Conservation (phyloP, 1,140 invertebrate species). For the Chironomus tepperi region DNA sequence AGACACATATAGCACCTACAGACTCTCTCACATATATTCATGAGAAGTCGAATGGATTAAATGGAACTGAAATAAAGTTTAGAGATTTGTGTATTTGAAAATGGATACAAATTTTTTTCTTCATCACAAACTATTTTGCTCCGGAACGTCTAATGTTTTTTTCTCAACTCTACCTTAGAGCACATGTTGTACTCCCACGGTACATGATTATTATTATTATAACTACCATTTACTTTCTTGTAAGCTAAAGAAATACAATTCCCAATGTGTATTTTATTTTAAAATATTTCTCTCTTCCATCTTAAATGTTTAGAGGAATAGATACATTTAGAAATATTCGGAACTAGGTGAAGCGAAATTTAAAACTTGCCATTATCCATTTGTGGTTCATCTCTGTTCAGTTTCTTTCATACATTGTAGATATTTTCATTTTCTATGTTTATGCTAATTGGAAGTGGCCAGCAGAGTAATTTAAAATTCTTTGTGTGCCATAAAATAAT, state of each 20-base stretch:
- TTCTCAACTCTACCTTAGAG: not conserved
- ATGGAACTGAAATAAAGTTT: too few relatives aligned
- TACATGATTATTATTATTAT: not conserved
- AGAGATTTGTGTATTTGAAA: too few relatives aligned
- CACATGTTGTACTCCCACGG: conserved; percentile 5
- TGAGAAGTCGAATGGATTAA: too few relatives aligned
- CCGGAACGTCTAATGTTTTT: not conserved
- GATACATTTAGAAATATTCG: too few relatives aligned
- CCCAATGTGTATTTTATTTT: too few relatives aligned
- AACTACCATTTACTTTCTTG: not conserved
- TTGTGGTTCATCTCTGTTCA: not conserved
- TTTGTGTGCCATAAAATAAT: not conserved
- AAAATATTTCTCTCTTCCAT: too few relatives aligned
- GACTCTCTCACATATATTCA: not conserved
- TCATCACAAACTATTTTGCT: not conserved
- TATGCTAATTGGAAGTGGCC: conserved; percentile 6
- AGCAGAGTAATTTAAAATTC: not conserved
- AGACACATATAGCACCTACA: not conserved
- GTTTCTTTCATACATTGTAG: not conserved
- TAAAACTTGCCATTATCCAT: not conserved
- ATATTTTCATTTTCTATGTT: not conserved
- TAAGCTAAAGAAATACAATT: too few relatives aligned
- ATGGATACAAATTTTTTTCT: not conserved
- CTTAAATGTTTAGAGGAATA: too few relatives aligned
- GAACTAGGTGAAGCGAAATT: too few relatives aligned